Evolutionary conservation across 92 coral and sea anemone species (phyloP).

Genomic region (Actinostola sp.): DNA sequence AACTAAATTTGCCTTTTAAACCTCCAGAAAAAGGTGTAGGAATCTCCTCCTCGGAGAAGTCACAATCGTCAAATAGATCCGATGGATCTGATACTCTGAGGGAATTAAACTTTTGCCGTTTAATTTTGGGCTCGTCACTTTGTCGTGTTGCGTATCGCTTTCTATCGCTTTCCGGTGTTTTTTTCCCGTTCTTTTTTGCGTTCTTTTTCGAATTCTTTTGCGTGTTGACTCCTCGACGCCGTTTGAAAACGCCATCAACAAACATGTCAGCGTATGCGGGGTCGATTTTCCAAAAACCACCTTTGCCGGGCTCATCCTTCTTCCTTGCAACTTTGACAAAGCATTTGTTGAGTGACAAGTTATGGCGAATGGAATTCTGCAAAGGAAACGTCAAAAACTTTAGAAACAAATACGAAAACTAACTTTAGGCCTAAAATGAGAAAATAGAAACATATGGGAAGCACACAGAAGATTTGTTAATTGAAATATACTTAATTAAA

Average conservation of each 20-base stretch:
- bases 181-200: conserved; percentile 61
- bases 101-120: conserved; percentile 60
- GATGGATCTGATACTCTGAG: conserved; percentile 70
- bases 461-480: no score
- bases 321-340: conserved; percentile 91
- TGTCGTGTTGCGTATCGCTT: conserved; percentile 52
- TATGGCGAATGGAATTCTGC: conserved; percentile 96
- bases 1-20: conserved; percentile 90
- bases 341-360: conserved; percentile 94
- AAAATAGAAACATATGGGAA: no score
- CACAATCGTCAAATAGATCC: conserved; percentile 52
- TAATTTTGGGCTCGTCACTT: conserved; percentile 55
- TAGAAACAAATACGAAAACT: not conserved
- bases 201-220: conserved; percentile 86
- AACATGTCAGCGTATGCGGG: conserved; percentile 99
- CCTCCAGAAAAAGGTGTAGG: conserved; percentile 97
- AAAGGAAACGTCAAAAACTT: conserved; percentile 4
- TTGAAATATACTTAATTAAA: no score
- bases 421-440: no score
- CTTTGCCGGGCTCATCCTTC: conserved; percentile 97
- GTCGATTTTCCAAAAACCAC: conserved; percentile 96
- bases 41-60: conserved; percentile 80
- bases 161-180: conserved; percentile 46
- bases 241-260: conserved; percentile 95
- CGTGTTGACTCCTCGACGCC: conserved; percentile 91